phyloP scores from a whole-genome alignment of 2,113 vertebrate species.

The Engystomops pustulosus region DNA sequence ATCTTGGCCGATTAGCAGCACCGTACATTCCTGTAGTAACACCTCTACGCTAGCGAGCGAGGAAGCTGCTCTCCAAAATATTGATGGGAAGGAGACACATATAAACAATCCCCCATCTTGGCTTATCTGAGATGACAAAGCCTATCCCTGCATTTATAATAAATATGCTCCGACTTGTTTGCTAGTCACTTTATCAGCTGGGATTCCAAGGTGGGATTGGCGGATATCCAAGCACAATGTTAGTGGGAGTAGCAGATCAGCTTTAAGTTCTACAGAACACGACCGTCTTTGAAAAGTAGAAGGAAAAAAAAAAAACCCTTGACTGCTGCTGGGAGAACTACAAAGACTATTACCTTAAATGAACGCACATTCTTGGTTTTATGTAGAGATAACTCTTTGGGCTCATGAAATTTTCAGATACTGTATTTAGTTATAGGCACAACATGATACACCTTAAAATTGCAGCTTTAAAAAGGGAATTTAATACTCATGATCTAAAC shows the following conservation, averaged over 20 bases:
- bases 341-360: constrained; percentile 56
- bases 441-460: neutral
- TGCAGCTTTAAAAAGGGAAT: neutral
- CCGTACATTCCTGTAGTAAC: constrained; percentile 52
- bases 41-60: constrained; percentile 44
- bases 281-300: constrained; percentile 60
- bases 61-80: constrained; percentile 53
- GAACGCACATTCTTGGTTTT: constrained; percentile 37
- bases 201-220: constrained; percentile 70
- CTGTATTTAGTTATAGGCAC: neutral
- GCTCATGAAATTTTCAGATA: neutral
- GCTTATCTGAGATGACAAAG: constrained; percentile 69
- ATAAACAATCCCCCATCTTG: constrained; percentile 63
- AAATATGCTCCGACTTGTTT: constrained; percentile 69
- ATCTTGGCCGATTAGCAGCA: constrained; percentile 46
- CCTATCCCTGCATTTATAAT: constrained; percentile 68
- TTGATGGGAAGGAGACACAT: constrained; percentile 60
- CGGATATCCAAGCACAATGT: constrained; percentile 64
- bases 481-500: too few relatives aligned
- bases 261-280: constrained; percentile 64
- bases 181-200: constrained; percentile 67
- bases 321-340: constrained; percentile 20
- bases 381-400: neutral
- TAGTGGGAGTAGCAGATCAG: constrained; percentile 63
- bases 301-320: constrained; percentile 1